Conservation (phyloP, 2,797 vertebrate genomes). For the Anguilla marmorata region DNA sequence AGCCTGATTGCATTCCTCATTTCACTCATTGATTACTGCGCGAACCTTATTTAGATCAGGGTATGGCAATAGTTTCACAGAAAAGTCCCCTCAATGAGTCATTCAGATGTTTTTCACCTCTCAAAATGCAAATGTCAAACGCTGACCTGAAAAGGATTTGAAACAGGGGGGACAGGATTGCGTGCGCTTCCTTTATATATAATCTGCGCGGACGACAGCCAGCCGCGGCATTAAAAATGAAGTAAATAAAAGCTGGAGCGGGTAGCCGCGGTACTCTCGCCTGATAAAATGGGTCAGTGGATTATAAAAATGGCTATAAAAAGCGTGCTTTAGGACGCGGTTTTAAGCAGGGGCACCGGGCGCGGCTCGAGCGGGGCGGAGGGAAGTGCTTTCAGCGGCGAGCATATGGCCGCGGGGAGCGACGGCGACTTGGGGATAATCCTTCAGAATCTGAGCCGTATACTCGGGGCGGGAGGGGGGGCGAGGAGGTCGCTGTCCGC, state of each 20-base stretch:
- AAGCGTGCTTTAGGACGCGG: neutral
- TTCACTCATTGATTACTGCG: neutral
- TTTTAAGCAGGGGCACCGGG: neutral
- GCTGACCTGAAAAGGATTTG: neutral
- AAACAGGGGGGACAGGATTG: neutral
- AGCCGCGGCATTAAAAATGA: neutral
- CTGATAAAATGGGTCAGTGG: slow-evolving; percentile 11
- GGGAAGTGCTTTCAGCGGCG: neutral
- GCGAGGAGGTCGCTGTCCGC: neutral
- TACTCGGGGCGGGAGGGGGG: neutral
- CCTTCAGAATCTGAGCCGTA: neutral
- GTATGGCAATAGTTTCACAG: neutral
- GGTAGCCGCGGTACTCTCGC: neutral
- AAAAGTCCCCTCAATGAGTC: neutral
- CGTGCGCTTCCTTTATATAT: neutral
- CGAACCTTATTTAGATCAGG: neutral
- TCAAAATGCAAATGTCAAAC: neutral
- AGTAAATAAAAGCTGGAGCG: neutral
- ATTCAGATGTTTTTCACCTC: neutral
- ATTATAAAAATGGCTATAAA: slow-evolving; percentile 15
- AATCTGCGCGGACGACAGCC: neutral
- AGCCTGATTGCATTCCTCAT: neutral
- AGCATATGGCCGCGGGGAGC: neutral
- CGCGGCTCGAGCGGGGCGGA: neutral
- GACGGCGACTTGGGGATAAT: neutral